Percentiles rank a stretch among this genome's conserved stretches.
These are phyloP conservation scores for Argentina silus DNA, from an alignment of 2,797 vertebrate genomes.

Conservation along the genomic window DNA sequence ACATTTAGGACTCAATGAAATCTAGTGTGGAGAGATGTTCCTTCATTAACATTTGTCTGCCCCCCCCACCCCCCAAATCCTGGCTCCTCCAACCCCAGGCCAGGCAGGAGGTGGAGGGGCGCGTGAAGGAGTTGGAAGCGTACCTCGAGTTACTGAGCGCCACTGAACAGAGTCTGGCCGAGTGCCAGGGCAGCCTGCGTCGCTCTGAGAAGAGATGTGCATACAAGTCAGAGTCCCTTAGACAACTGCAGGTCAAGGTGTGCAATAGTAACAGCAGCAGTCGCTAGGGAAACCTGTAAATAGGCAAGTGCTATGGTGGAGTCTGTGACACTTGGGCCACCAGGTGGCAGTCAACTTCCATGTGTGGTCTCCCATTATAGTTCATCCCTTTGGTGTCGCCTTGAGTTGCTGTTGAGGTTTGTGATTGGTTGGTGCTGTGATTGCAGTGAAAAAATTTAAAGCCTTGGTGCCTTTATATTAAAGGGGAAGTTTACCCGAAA, in stretches of 20 bases:
- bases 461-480: neutral
- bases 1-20: neutral
- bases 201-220: conserved; percentile 68
- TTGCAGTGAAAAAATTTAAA: conserved; percentile 35
- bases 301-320: conserved; percentile 13
- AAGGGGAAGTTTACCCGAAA: too few relatives aligned
- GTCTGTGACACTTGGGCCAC: conserved; percentile 54
- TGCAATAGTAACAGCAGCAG: conserved; percentile 30
- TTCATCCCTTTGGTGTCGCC: conserved; percentile 29
- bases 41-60: conserved; percentile 46
- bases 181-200: conserved; percentile 75
- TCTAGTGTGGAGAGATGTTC: neutral
- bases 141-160: conserved; percentile 75
- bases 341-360: conserved; percentile 46
- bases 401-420: conserved; percentile 35
- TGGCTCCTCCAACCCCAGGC: conserved; percentile 70
- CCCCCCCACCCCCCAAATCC: conserved; percentile 13
- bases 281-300: neutral
- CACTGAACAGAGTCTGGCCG: conserved; percentile 72
- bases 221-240: conserved; percentile 75
- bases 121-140: conserved; percentile 73
- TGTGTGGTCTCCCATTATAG: conserved; percentile 6
- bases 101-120: conserved; percentile 73
- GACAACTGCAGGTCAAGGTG: conserved; percentile 84
- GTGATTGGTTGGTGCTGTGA: conserved; percentile 14